These are phyloP conservation scores for Anoplius nigerrimus DNA, from an alignment of 2,888 invertebrate species.

Conservation along the genomic window DNA sequence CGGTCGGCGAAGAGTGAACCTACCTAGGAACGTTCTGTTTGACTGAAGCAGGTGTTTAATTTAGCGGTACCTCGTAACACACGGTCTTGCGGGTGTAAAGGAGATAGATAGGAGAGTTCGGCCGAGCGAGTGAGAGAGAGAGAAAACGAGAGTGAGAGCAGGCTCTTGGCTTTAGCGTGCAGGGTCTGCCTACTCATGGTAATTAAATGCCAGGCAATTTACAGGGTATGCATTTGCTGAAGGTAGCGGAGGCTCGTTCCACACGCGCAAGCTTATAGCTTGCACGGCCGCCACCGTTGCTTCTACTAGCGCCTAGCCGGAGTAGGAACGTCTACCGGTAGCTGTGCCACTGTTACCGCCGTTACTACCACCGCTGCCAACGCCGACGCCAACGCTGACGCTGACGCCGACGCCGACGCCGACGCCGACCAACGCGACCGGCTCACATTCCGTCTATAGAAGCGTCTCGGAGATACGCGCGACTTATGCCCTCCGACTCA, in stretches of 20 bases:
- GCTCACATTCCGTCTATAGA: slow-evolving; percentile 31
- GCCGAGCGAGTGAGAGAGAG: slow-evolving; percentile 24
- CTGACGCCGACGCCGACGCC: too few relatives aligned
- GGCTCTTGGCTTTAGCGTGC: slow-evolving; percentile 63
- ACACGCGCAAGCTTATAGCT: neutral
- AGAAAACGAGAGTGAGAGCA: slow-evolving; percentile 16
- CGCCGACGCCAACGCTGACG: too few relatives aligned
- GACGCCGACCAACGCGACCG: slow-evolving; percentile 23
- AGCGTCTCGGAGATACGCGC: slow-evolving; percentile 43
- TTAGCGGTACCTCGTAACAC: slow-evolving; percentile 63
- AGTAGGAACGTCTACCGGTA: neutral
- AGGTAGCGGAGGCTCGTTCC: slow-evolving; percentile 41
- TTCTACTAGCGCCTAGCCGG: too few relatives aligned
- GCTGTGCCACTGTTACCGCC: slow-evolving; percentile 8
- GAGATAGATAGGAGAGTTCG: slow-evolving; percentile 22
- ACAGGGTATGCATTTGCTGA: slow-evolving; percentile 67
- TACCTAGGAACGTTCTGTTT: slow-evolving; percentile 53
- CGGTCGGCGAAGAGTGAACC: slow-evolving; percentile 21
- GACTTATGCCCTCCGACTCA: slow-evolving; percentile 53
- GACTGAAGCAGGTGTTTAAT: slow-evolving; percentile 68
- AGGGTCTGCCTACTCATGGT: slow-evolving; percentile 69
- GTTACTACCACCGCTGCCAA: slow-evolving; percentile 29
- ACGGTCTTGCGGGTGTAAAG: slow-evolving; percentile 31
- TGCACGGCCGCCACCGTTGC: neutral
- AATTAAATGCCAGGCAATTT: slow-evolving; percentile 74